Base-by-base conservation (phyloP, 2,113 vertebrate species). In the Corvus hawaiiensis region DNA sequence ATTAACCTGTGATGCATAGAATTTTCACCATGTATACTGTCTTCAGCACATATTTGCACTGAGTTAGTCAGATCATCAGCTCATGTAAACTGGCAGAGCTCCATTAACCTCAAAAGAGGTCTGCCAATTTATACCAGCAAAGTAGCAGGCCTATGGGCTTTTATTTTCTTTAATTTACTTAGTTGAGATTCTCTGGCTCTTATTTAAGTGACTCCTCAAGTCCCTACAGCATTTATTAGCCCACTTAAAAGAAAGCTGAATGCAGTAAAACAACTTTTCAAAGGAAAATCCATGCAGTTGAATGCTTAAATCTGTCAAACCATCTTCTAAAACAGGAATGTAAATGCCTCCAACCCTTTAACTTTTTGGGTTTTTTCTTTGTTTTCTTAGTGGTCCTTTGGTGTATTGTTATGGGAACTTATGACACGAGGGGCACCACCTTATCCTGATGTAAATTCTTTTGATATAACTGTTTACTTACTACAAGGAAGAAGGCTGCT, bases 401-500 rank as follows among this genome's bases (percentile, higher is more conserved):
- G 99, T 4, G 99, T 99, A 87, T 97, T 99, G 91, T 98, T 99
- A 56, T 99, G 99, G 99, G 99, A 99, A 87, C 98, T 99, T 83
- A 99, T 99, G 99, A 99, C 99, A 58, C 98, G 99, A 51, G 99
- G 99, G 52, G 99, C 99, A 14, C 99, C 99, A 16, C 99, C 99
- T 18, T 99, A 99, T 78, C 99, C 99, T 10, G 99, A 99, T 8
- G 99, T 99, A 72, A 99, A 99, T 98, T 99, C 99, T 87, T 99
- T 99, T 55, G 99, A 99, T 97, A 99, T 99, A 96, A 99, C 99
- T 12, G 97, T 99, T 86, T 99, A 99, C 94, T 98, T 99, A 84
- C 88, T 99, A 92, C 99, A 99, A 98, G 99, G 99, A 89, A 98
- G 99, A 91, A 98, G 99, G 95, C 98, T 99, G 69, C 97, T 99